Percentiles rank a stretch among this genome's conserved stretches.
These are phyloP conservation scores for Tromatobia lineatoria DNA, from an alignment of 2,888 invertebrate genomes.

Conservation along the genomic window DNA sequence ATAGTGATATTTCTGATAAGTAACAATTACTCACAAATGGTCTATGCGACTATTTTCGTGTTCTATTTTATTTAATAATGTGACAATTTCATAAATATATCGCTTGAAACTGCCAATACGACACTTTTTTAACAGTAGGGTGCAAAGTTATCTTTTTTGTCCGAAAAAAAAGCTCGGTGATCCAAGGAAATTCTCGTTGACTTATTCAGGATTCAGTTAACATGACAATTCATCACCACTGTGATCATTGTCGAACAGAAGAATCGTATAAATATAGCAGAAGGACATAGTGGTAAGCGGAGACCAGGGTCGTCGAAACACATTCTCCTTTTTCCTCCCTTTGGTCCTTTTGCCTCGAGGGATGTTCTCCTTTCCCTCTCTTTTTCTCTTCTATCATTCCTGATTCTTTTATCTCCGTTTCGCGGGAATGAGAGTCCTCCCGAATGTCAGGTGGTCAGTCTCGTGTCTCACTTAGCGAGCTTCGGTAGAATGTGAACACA, in stretches of 20 bases:
- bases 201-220: not conserved
- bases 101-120: no score
- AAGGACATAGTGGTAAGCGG: not conserved
- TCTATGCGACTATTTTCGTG: no score
- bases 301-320: not conserved
- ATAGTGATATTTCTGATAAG: no score
- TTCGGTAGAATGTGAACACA: conserved; percentile 71
- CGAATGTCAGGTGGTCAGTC: conserved; percentile 77
- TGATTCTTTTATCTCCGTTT: conserved; percentile 39
- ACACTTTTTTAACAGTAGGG: no score
- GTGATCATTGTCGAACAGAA: not conserved
- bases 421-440: conserved; percentile 55
- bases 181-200: not conserved
- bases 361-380: conserved; percentile 20
- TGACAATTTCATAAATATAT: no score
- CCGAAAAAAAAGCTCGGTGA: not conserved
- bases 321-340: conserved; percentile 1
- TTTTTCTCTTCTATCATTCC: conserved; percentile 9
- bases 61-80: no score
- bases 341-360: conserved; percentile 8
- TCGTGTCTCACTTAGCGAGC: conserved; percentile 82
- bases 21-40: no score
- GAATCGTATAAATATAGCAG: not conserved
- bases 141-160: not conserved
- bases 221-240: conserved; percentile 5